Conservation (phyloP, 2,113 vertebrate species). For the Myrmecobius fasciatus region DNA sequence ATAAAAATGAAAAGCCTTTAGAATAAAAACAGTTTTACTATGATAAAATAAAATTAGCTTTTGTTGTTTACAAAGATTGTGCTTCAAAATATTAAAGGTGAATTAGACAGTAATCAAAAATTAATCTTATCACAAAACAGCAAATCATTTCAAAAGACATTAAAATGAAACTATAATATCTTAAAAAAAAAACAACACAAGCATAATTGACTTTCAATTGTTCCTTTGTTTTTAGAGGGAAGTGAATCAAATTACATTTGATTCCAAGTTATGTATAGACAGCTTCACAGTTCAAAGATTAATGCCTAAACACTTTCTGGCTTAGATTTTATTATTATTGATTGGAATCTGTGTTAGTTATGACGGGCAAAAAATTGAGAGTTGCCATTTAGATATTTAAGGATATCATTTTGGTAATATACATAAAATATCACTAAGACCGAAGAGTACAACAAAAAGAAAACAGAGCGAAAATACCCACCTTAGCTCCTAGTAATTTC, state of each 20-base stretch:
- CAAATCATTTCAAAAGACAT: slow-evolving; percentile 32
- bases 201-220: neutral
- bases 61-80: neutral
- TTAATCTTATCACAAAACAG: slow-evolving; percentile 21
- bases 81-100: neutral
- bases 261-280: slow-evolving; percentile 20
- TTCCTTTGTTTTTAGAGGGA: neutral
- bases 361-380: slow-evolving; percentile 38
- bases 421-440: neutral
- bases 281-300: slow-evolving; percentile 33
- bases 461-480: neutral
- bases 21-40: neutral
- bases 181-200: neutral
- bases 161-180: slow-evolving; percentile 14
- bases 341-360: slow-evolving; percentile 28
- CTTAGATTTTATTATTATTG: slow-evolving; percentile 10
- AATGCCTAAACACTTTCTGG: slow-evolving; percentile 5
- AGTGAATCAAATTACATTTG: neutral
- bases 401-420: neutral
- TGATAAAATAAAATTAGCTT: neutral
- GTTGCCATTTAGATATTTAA: slow-evolving; percentile 21
- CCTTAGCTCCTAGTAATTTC: neutral
- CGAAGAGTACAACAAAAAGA: slow-evolving; percentile 25
- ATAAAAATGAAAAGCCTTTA: slow-evolving; percentile 41
- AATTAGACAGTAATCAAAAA: slow-evolving; percentile 7